Conservation (phyloP, 2,797 vertebrate species). For the Sebastes minor region DNA sequence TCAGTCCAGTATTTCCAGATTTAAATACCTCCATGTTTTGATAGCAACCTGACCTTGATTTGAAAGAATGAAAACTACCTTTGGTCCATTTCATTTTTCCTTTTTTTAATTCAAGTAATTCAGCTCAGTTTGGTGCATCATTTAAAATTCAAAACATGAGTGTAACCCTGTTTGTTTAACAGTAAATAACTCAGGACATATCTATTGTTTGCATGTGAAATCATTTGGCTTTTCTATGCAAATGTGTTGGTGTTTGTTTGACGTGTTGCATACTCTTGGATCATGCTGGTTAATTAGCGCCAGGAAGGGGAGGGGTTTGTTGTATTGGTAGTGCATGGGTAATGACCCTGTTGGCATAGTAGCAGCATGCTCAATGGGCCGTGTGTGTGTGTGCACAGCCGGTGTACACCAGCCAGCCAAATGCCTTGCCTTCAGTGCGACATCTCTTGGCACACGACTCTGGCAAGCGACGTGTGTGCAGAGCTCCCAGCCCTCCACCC, state of each 20-base stretch:
- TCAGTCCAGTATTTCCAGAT: neutral
- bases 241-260: constrained; percentile 51
- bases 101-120: neutral
- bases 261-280: constrained; percentile 55
- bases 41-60: neutral
- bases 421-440: constrained; percentile 70
- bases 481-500: constrained; percentile 27
- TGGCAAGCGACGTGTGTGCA: constrained; percentile 40
- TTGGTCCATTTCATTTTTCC: neutral
- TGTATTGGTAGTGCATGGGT: constrained; percentile 78
- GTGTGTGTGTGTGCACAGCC: constrained; percentile 66
- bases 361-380: constrained; percentile 81
- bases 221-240: constrained; percentile 24
- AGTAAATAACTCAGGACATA: neutral
- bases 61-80: neutral
- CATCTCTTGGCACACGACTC: constrained; percentile 65
- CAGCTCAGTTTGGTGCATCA: neutral
- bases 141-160: neutral
- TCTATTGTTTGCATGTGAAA: constrained; percentile 5
- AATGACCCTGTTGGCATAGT: constrained; percentile 85
- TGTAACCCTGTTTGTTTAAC: neutral
- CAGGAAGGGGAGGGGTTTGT: constrained; percentile 73
- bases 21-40: neutral
- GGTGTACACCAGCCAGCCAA: constrained; percentile 64
- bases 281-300: constrained; percentile 77